Base-by-base conservation (phyloP, 2,113 vertebrate genomes). In the Embiotoca jacksoni region DNA sequence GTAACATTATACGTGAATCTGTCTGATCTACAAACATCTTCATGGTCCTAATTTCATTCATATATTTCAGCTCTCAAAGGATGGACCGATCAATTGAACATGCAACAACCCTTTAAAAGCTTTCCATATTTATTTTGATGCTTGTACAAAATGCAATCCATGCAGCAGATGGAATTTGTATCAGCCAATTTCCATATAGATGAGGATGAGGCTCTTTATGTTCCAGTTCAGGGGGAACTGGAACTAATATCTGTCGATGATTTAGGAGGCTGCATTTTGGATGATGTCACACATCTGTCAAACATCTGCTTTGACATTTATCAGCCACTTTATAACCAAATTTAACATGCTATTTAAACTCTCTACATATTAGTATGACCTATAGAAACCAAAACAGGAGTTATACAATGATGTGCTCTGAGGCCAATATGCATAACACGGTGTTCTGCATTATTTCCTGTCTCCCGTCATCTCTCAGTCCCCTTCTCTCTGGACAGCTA, bases 361-460 rank as follows among this genome's bases (percentile, higher is more conserved):
- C n/a, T 8, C 41, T 44, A 13, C 41, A 44, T 44, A 11, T 44
- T 16, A n/a, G 49, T 16, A 50, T 16, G 6, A 16, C 16, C 16
- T 50, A 16, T 50, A n/a, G 49, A 50, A 50, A n/a, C 15, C 16
- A n/a, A 50, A 15, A 50, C 7, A 16, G 5, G 49, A 16, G 49
- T 50, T 50, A n/a, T 14, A 50, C n/a, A 50, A 50, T 50, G 49
- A 16, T 50, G 6, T 7, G 6, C n/a, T 50, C 49, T 50, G 16
- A 1, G 23, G 23, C 23, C 23, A 23, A 23, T 23, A 23, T 23
- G 23, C 23, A 23, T 23, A 23, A 23, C 23, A 23, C 23, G 23
- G 23, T 23, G 23, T 23, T 23, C 23, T 23, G 23, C 23, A 1
- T 41, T 16, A 68, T 81, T 79, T 88, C 83, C 83, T 46, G 60